Percentiles rank a stretch among this genome's conserved stretches.
phyloP scores from a whole-genome alignment of 2,113 vertebrate genomes.

The Thunnus maccoyii region DNA sequence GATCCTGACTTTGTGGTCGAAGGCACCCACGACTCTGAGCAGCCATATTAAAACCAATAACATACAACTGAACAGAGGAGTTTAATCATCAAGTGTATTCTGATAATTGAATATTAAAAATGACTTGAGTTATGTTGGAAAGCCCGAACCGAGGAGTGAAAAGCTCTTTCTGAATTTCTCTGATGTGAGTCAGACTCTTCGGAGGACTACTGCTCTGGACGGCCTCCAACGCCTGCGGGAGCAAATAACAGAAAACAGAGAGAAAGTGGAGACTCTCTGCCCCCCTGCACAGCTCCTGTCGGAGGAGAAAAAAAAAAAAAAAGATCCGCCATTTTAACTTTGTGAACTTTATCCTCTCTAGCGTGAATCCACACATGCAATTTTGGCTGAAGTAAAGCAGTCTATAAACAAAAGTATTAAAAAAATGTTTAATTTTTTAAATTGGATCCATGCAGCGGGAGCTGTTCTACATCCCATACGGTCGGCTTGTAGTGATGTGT shows the following conservation, averaged over 20 bases:
- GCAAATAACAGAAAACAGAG: conserved; percentile 48
- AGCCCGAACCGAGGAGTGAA: conserved; percentile 30
- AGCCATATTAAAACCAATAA: conserved; percentile 12
- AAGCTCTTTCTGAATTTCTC: conserved; percentile 20
- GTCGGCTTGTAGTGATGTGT: conserved; percentile 19
- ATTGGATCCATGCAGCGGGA: not conserved
- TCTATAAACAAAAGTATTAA: conserved; percentile 15
- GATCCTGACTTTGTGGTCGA: conserved; percentile 36
- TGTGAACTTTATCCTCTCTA: not conserved
- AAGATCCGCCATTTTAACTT: conserved; percentile 8
- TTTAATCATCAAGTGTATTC: conserved; percentile 14
- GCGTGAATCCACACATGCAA: not conserved
- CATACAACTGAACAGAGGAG: not conserved
- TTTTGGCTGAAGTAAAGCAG: not conserved
- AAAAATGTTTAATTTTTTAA: conserved; percentile 19
- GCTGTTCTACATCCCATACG: not conserved
- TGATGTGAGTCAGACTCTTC: conserved; percentile 30
- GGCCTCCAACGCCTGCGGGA: conserved; percentile 34
- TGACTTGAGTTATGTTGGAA: conserved; percentile 34
- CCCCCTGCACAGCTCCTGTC: not conserved
- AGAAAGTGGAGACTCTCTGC: not conserved
- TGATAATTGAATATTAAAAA: conserved; percentile 36
- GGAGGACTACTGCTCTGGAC: conserved; percentile 60
- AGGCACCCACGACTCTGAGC: conserved; percentile 5
- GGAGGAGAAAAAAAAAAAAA: not conserved